Conservation (phyloP, 2,797 vertebrate species). For the Channallabes apus region DNA sequence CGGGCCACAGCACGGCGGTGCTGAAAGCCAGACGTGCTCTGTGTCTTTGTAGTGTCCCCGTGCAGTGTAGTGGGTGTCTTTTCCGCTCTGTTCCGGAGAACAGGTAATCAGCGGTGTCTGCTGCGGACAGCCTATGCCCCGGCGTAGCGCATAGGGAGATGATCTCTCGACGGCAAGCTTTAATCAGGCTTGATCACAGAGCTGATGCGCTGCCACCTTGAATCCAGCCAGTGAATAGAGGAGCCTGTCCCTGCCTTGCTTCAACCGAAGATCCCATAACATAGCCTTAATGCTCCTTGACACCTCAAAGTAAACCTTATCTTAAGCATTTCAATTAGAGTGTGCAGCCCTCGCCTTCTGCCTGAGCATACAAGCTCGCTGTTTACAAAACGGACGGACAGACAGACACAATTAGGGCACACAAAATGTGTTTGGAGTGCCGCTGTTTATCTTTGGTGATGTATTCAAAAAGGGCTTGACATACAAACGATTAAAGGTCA, state of each 20-base stretch:
- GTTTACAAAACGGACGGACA: background rate
- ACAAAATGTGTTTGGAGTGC: background rate
- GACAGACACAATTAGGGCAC: background rate
- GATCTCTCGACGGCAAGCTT: conserved; percentile 53
- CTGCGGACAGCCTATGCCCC: conserved; percentile 19
- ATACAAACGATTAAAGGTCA: background rate
- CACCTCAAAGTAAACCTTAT: conserved; percentile 72
- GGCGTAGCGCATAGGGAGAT: conserved; percentile 50
- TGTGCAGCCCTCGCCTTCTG: conserved; percentile 32
- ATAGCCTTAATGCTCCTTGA: conserved; percentile 65
- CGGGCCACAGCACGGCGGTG: background rate
- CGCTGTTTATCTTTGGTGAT: background rate
- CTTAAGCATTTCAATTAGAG: conserved; percentile 75
- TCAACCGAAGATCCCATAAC: conserved; percentile 65
- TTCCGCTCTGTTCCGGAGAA: conserved; percentile 42
- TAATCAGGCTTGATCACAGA: conserved; percentile 76
- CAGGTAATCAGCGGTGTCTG: conserved; percentile 54
- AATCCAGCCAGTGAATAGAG: conserved; percentile 64
- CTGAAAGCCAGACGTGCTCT: conserved; percentile 8
- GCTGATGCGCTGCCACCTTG: conserved; percentile 73
- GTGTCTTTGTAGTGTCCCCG: conserved; percentile 27
- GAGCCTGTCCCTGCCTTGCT: conserved; percentile 68
- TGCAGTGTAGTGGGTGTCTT: conserved; percentile 50
- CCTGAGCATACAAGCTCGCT: background rate
- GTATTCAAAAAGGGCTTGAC: background rate